Evolutionary conservation across 2,113 vertebrate genomes (phyloP).

Genomic region (Calidris pugnax): DNA sequence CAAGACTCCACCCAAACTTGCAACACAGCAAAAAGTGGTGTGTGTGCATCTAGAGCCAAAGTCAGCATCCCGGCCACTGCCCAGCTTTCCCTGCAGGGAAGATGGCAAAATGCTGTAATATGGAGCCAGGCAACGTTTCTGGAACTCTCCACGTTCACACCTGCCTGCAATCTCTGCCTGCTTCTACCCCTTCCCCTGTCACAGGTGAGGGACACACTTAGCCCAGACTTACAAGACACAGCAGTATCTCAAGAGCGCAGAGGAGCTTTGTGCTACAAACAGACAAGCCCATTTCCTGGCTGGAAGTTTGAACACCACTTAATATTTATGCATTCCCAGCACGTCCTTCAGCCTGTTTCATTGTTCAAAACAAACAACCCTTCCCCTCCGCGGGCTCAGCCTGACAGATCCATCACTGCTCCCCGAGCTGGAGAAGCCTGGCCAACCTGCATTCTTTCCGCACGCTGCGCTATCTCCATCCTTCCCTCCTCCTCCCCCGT

Average conservation of each 20-base stretch:
- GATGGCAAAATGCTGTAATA: not conserved
- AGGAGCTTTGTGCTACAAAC: not conserved
- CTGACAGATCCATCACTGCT: not conserved
- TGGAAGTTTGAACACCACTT: not conserved
- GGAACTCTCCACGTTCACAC: not conserved
- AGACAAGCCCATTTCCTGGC: not conserved
- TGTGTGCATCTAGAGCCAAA: not conserved
- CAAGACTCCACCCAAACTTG: not conserved
- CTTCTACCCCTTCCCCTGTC: not conserved
- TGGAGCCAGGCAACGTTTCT: not conserved
- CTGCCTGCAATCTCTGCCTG: not conserved
- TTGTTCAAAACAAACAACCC: not conserved
- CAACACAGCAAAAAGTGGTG: not conserved
- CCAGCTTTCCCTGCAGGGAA: not conserved
- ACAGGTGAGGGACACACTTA: not conserved
- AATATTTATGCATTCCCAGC: not conserved
- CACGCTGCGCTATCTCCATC: not conserved
- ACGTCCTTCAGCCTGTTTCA: not conserved
- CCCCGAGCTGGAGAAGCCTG: not conserved
- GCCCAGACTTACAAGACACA: not conserved
- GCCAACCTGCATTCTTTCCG: not conserved
- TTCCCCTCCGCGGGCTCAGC: not conserved
- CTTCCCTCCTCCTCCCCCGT: not conserved
- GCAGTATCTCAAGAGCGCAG: not conserved
- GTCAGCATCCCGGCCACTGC: not conserved